A percentile compares a stretch with the other conserved stretches of the same genome.
Conservation (phyloP, 2,797 vertebrate species). For the Rhynchonycteris naso region DNA sequence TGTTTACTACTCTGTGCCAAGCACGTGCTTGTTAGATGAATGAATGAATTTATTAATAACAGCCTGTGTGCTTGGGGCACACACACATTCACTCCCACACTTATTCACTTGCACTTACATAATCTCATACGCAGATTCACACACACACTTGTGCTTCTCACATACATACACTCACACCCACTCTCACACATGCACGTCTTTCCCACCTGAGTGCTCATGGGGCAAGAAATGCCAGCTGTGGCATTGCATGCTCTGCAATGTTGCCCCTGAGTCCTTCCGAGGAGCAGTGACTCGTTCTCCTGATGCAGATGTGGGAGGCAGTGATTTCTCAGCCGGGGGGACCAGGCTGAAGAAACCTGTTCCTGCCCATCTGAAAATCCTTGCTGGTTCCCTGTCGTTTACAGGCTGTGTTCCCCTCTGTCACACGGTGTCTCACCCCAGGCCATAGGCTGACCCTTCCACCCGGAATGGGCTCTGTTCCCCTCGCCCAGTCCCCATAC, state of each 20-base stretch:
- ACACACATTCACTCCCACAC: neutral
- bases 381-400: neutral
- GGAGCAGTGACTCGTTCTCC: neutral
- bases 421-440: neutral
- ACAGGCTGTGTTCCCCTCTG: neutral
- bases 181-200: neutral
- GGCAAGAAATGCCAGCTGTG: neutral
- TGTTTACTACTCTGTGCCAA: fast-evolving
- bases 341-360: neutral
- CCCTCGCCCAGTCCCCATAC: neutral
- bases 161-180: neutral
- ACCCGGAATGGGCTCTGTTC: neutral
- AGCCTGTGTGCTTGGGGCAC: neutral
- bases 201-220: neutral
- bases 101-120: neutral
- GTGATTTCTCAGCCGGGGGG: neutral
- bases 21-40: neutral
- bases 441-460: neutral
- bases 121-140: neutral
- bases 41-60: no score
- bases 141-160: neutral
- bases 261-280: neutral
- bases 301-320: neutral
- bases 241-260: neutral
- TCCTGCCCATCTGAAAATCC: neutral